Base-by-base conservation (phyloP, 2,888 invertebrate species). In the Apamea monoglypha region DNA sequence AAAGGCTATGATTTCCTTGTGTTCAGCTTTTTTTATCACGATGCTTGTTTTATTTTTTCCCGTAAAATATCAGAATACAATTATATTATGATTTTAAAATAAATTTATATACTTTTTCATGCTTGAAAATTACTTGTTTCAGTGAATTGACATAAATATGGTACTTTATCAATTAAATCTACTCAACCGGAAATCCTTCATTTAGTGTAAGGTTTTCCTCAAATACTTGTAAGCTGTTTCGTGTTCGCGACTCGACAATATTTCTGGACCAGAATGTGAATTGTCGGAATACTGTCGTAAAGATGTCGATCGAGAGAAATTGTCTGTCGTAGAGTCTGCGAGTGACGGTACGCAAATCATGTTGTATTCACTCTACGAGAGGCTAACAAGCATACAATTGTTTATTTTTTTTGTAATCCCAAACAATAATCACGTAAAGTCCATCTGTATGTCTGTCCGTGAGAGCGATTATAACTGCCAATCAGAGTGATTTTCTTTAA, bases 191-290 rank as follows among this genome's bases (percentile, higher is more conserved):
- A 66, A 80, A 32, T 53, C 14, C 4, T 16, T 32, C n/a, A 53
- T 80, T 81, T 47, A 16, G 16, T 7, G 12, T 44, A 21, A 71
- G 7, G 2, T 56, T 71, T 71, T 68, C 32, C 53, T 47, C 29
- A 18, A 50, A 61, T 44, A 61, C 18, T n/a, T 44, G 16, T 18
- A 12, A 47, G 40, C 12, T 10, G 56, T 66, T 50, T 40, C 40
- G 36, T 63, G 47, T 59, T 69, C 14, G 3, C 47, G 32, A 32
- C 53, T 40, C 25, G 21, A 64, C 56, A 64, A 76, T 50, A 81
- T 69, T 70, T 80, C 75, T 40, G 50, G 10, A 16, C 10, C 36
- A 80, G 25, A 32, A 81, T 64, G 25, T 56, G 25, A 36, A 61
- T 73, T 50, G 16, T 56, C 29, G 29, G 59, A 76, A 76, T 47